These are phyloP conservation scores for Eurosta solidaginis DNA, from an alignment of 1,140 invertebrate genomes.

Conservation along the genomic window DNA sequence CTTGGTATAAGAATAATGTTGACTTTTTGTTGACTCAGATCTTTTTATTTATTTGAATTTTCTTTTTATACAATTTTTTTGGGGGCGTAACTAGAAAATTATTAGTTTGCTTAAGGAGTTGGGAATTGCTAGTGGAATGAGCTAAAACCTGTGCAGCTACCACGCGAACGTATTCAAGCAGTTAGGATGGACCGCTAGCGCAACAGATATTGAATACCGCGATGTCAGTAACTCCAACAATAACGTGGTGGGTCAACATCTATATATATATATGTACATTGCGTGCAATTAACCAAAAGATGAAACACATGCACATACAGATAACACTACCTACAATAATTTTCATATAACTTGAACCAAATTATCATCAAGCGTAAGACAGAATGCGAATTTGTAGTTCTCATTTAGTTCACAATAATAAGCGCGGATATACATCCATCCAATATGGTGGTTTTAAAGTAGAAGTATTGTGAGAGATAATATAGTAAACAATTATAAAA, in stretches of 20 bases:
- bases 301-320: background rate
- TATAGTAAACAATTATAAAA: conserved; percentile 12
- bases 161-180: background rate
- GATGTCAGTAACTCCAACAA: background rate
- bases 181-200: background rate
- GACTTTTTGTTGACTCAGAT: no score
- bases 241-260: background rate
- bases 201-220: background rate
- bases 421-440: background rate
- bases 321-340: no score
- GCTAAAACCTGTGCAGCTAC: background rate
- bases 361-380: background rate
- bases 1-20: no score
- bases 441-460: background rate
- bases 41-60: conserved; percentile 14
- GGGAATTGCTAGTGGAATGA: background rate
- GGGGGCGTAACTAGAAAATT: conserved; percentile 39
- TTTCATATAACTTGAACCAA: no score
- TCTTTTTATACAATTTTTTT: conserved; percentile 27
- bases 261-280: background rate
- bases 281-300: conserved; percentile 5
- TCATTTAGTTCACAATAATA: conserved; percentile 5
- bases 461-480: background rate
- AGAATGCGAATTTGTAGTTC: background rate
- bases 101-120: conserved; percentile 36